A percentile compares a stretch with the other conserved stretches of the same genome.
These are phyloP conservation scores for Sinocyclocheilus anophthalmus DNA, from an alignment of 2,113 vertebrate species.

Conservation along the genomic window DNA sequence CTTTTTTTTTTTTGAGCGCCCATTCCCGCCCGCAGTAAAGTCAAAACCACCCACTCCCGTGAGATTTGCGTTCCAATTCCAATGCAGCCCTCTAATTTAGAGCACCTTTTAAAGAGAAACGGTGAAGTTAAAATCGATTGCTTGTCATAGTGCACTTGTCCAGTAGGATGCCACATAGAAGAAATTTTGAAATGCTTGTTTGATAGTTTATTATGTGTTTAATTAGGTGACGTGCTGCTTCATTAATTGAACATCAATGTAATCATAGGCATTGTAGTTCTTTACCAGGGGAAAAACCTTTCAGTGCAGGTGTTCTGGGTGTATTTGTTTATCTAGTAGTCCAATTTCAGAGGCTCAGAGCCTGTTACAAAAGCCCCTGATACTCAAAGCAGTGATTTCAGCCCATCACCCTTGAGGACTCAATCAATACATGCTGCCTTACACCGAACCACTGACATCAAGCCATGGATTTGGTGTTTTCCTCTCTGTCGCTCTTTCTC, in stretches of 20 bases:
- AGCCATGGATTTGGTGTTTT: neutral
- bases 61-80: no score
- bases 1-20: no score
- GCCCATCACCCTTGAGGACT: conserved; percentile 17
- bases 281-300: neutral
- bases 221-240: neutral
- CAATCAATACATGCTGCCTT: neutral
- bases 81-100: no score
- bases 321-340: conserved; percentile 11
- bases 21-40: no score
- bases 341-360: conserved; percentile 19
- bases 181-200: neutral
- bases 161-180: neutral
- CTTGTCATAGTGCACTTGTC: neutral
- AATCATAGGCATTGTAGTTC: conserved; percentile 32
- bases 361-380: neutral
- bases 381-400: neutral
- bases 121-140: neutral
- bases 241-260: no score
- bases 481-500: neutral
- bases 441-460: neutral
- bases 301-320: conserved; percentile 18
- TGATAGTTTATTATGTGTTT: neutral
- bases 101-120: neutral
- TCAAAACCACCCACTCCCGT: no score